A percentile compares a stretch with the other conserved stretches of the same genome.
Evolutionary conservation across 1,140 invertebrate species (phyloP).

Genomic region (Diploscapter pachys): DNA sequence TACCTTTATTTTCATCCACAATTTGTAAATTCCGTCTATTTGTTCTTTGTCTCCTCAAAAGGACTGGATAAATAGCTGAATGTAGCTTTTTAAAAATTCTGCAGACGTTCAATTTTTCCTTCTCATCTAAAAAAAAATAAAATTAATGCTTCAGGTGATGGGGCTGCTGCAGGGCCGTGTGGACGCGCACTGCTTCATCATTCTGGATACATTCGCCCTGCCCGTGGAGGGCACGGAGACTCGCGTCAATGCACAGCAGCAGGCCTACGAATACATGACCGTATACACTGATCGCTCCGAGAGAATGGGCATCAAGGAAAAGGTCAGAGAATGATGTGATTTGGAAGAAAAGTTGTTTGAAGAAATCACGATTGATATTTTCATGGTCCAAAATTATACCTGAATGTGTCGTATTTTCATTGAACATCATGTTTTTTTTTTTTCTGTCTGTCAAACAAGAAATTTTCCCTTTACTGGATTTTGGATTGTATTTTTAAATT

Average conservation of each 20-base stretch:
- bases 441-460: background rate
- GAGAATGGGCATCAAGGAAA: conserved; percentile 68
- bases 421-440: background rate
- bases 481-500: background rate
- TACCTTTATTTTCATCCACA: too few species aligned
- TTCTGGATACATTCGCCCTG: conserved; percentile 91
- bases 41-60: background rate
- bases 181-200: conserved; percentile 80
- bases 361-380: background rate
- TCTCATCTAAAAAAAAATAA: conserved; percentile 41
- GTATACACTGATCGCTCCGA: conserved; percentile 95
- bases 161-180: conserved; percentile 89
- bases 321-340: conserved; percentile 31
- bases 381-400: background rate
- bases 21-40: background rate
- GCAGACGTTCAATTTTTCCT: background rate
- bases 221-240: conserved; percentile 88
- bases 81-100: background rate
- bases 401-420: background rate
- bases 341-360: background rate
- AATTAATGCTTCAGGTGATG: conserved; percentile 68
- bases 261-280: conserved; percentile 99
- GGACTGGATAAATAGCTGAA: background rate
- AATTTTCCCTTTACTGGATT: too few species aligned
- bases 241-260: conserved; percentile 95